Base-by-base conservation (phyloP, 2,888 invertebrate genomes). In the Abscondita cerata region DNA sequence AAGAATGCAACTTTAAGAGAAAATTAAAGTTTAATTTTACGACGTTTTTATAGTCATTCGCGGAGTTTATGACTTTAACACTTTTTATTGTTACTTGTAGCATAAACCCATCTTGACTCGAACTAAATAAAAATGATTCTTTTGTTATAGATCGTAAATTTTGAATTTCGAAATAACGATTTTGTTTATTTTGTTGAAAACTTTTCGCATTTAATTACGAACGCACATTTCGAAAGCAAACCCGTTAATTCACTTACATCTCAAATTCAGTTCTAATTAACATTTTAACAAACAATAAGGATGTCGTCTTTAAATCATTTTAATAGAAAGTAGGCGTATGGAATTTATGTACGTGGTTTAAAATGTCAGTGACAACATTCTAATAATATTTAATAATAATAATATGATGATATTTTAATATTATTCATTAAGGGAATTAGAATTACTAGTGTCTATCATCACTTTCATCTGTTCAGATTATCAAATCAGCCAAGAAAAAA, bases 1-100 rank as follows among this genome's bases (percentile, higher is more conserved):
- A 1, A 19, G 44, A 44, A 44, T 44, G 44, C 18, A 44, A 44
- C 44, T 44, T 44, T 11, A 11, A 44, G 44, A 44, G 44, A 44
- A 44, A 44, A 44, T 44, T 44, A 44, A 44, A 44, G 44, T 44
- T 44, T 44, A 44, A 44, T 44, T 44, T 44, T 44, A 44, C 18
- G 44, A 18, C 18, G 44, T 16, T 44, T 44, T 44, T 44, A 44
- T 44, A 44, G 44, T 16, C 44, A 44, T 44, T 44, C 44, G 44
- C 44, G 8, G n/a, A 44, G 9, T 44, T 44, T 44, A 44, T 44
- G 44, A 44, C 44, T 44, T 44, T 44, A 18, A 18, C 44, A 19
- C 20, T 44, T 44, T 44, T 44, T 44, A 44, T 44, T 44, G 44
- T 44, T 44, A 19, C 44, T 44, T 44, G 44, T 44, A 11, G 44